Conservation (phyloP, 2,888 invertebrate species). For the Mylabris sibirica region DNA sequence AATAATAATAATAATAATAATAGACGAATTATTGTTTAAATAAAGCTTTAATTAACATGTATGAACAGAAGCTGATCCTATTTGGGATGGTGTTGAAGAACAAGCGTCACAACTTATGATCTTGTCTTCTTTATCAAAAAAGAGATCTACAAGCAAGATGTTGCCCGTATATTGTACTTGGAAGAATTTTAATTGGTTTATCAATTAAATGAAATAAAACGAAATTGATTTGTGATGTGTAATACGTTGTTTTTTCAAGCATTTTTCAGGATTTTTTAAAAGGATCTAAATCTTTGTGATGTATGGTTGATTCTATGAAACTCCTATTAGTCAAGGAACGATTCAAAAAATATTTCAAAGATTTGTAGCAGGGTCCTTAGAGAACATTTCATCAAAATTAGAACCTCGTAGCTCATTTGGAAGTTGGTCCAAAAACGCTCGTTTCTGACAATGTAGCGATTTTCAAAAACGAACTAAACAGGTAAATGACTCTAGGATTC, state of each 20-base stretch:
- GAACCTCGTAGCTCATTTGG: no score
- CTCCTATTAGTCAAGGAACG: no score
- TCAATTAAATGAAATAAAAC: conserved; percentile 10
- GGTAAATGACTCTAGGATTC: no score
- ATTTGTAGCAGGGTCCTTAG: no score
- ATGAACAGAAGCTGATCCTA: not conserved
- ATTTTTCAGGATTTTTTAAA: no score
- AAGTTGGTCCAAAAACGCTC: no score
- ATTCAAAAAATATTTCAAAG: no score
- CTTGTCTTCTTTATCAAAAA: not conserved
- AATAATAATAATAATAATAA: not conserved
- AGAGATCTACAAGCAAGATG: not conserved
- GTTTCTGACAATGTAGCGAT: no score
- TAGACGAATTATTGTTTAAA: not conserved
- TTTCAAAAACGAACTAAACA: no score
- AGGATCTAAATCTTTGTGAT: not conserved
- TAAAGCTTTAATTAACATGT: not conserved
- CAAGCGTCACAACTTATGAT: conserved; percentile 2
- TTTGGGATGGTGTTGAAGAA: conserved; percentile 7
- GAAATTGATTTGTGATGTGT: not conserved
- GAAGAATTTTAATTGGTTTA: conserved; percentile 6
- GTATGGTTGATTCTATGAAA: no score
- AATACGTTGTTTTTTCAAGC: not conserved
- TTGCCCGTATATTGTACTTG: not conserved
- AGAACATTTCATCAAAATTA: no score